Conservation (phyloP, 1,140 invertebrate species). For the Amphibalanus amphitrite region DNA sequence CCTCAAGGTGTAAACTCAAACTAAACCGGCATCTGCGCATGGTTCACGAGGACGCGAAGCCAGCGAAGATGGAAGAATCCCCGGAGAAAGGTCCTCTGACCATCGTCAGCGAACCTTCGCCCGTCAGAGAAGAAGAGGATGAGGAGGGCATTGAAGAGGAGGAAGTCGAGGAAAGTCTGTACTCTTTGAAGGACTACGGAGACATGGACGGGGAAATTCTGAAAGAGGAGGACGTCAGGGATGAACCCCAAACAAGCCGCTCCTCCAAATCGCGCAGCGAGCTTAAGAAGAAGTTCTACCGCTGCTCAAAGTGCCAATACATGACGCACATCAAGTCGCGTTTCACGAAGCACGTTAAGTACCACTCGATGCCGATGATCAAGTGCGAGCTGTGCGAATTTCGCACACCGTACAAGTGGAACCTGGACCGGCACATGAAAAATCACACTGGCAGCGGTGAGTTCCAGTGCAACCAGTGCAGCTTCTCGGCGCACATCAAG, state of each 20-base stretch:
- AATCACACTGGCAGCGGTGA: conserved; percentile 67
- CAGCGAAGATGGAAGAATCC: conserved; percentile 18
- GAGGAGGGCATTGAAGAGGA: conserved; percentile 16
- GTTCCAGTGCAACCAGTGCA: conserved; percentile 70
- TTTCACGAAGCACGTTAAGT: conserved; percentile 81
- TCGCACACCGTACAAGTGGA: conserved; percentile 80
- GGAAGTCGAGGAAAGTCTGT: conserved; percentile 7
- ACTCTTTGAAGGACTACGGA: conserved; percentile 5
- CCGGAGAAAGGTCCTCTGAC: conserved; percentile 28
- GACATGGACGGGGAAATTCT: conserved; percentile 16
- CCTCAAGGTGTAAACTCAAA: conserved; percentile 66
- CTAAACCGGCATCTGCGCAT: conserved; percentile 60
- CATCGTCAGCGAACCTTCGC: conserved; percentile 6
- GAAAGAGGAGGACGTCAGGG: conserved; percentile 16
- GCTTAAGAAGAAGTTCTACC: conserved; percentile 44
- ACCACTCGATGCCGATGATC: conserved; percentile 81
- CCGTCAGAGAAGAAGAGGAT: conserved; percentile 14
- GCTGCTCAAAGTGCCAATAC: conserved; percentile 73
- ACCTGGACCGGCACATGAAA: conserved; percentile 77
- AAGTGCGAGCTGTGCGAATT: conserved; percentile 87
- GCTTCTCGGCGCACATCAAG: conserved; percentile 79
- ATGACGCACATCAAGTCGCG: conserved; percentile 73
- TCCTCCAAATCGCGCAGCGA: conserved; percentile 12
- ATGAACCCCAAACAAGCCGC: conserved; percentile 1
- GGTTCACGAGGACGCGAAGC: conserved; percentile 38